phyloP scores from a whole-genome alignment of 2,797 vertebrate genomes.

The Manis crassicaudata region DNA sequence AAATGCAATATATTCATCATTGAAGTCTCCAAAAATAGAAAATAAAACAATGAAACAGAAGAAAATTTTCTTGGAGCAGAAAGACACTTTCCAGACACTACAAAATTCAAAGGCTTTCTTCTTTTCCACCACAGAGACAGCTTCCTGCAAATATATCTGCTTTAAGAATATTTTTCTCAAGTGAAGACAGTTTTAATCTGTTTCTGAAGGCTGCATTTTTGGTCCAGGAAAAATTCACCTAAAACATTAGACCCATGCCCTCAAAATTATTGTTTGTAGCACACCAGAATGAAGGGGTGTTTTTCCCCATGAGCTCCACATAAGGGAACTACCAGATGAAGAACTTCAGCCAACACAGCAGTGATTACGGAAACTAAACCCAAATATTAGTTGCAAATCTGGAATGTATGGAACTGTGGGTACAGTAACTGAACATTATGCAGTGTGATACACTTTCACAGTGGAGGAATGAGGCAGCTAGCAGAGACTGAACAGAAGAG shows the following conservation, averaged over 20 bases:
- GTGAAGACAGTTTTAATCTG: neutral
- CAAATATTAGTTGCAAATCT: no score
- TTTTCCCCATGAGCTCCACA: neutral
- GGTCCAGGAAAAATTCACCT: neutral
- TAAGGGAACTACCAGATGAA: neutral
- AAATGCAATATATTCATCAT: neutral
- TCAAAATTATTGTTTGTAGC: neutral
- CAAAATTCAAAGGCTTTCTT: neutral
- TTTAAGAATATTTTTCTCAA: neutral
- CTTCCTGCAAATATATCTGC: neutral
- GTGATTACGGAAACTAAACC: neutral
- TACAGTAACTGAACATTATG: fast-evolving
- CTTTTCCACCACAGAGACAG: no score
- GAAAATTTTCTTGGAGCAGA: neutral
- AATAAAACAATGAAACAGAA: neutral
- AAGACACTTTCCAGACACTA: neutral
- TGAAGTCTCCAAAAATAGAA: neutral
- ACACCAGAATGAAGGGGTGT: neutral
- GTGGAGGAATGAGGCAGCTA: fast-evolving
- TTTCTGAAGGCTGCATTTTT: neutral
- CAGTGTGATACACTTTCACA: fast-evolving
- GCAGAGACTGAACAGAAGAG: no score
- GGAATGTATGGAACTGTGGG: fast-evolving
- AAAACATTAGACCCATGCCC: neutral
- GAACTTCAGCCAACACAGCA: neutral